A percentile compares a stretch with the other conserved stretches of the same genome.
Evolutionary conservation across 2,797 vertebrate species (phyloP).

Genomic region (Macropus fuliginosus): DNA sequence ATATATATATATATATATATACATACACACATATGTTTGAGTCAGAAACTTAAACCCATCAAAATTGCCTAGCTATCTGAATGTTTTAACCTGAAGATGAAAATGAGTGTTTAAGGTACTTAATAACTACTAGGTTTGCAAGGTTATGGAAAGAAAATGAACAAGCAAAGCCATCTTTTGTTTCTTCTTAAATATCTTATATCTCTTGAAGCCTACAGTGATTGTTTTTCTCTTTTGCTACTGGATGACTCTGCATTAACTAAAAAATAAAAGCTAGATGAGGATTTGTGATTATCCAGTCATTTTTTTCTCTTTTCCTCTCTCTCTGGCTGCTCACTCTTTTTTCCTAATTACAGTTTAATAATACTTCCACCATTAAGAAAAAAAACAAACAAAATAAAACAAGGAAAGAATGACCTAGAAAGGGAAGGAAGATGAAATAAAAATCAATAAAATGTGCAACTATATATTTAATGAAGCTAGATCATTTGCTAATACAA

Average conservation of each 20-base stretch:
- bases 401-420: not conserved
- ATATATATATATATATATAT: too few relatives aligned
- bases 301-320: not conserved
- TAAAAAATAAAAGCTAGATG: not conserved
- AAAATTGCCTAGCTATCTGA: not conserved
- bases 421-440: not conserved
- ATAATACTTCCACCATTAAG: not conserved
- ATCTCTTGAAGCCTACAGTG: not conserved
- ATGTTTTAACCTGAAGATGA: not conserved
- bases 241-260: not conserved
- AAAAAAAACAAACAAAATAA: not conserved
- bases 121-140: not conserved
- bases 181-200: not conserved
- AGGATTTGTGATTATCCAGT: not conserved
- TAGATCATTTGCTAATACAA: not conserved
- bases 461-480: not conserved
- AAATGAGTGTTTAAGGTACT: not conserved
- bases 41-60: not conserved
- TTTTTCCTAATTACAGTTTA: not conserved
- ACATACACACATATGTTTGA: too few relatives aligned
- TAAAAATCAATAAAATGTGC: not conserved
- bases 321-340: not conserved
- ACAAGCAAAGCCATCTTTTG: not conserved
- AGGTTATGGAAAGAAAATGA: not conserved
- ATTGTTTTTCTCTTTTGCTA: not conserved